Percentiles rank a stretch among this genome's conserved stretches.
These are phyloP conservation scores for Rutpela maculata DNA, from an alignment of 2,888 invertebrate species.

Conservation along the genomic window DNA sequence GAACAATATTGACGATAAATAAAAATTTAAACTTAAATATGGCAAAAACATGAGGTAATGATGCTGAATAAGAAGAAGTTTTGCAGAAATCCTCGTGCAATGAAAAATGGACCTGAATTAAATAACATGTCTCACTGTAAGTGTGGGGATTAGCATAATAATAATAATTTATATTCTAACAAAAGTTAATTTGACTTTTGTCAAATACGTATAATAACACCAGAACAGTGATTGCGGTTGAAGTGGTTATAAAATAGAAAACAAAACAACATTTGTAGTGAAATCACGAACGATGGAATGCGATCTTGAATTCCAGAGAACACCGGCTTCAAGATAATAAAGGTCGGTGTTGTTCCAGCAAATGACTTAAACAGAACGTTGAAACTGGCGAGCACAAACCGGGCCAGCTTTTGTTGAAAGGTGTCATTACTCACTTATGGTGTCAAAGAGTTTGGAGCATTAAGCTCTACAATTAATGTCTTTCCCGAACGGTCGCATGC, in stretches of 20 bases:
- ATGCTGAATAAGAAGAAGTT: background rate
- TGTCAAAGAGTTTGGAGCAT: constrained; percentile 55
- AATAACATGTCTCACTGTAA: background rate
- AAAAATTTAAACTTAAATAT: too few relatives aligned
- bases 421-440: constrained; percentile 56
- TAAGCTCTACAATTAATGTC: constrained; percentile 56
- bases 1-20: too few relatives aligned
- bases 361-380: constrained; percentile 53
- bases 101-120: background rate
- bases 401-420: constrained; percentile 47
- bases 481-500: constrained; percentile 48
- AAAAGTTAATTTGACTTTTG: constrained; percentile 36
- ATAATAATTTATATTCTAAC: constrained; percentile 7
- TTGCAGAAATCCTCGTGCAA: background rate
- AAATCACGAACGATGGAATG: constrained; percentile 53
- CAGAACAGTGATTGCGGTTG: constrained; percentile 5
- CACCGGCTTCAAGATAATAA: constrained; percentile 42
- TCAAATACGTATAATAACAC: constrained; percentile 18
- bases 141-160: background rate
- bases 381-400: constrained; percentile 41
- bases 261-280: constrained; percentile 47
- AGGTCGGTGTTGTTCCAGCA: constrained; percentile 49
- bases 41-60: too few relatives aligned
- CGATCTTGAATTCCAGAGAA: constrained; percentile 54
- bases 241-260: constrained; percentile 38